These are phyloP conservation scores for Geophilus truncorum DNA, from an alignment of 2,888 invertebrate species.

Conservation along the genomic window DNA sequence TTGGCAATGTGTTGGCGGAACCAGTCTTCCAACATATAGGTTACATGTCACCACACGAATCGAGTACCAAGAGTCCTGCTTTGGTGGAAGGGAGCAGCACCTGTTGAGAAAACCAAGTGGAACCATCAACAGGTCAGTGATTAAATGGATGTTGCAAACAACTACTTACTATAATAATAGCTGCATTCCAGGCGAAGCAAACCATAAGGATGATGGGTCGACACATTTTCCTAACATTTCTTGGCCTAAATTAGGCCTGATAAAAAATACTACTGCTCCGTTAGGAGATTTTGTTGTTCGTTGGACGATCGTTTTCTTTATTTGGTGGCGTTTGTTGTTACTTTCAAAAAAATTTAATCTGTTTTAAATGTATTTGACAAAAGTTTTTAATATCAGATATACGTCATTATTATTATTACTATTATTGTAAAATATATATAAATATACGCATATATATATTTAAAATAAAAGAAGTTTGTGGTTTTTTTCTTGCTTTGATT, in stretches of 20 bases:
- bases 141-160: background rate
- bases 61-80: constrained; percentile 8
- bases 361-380: constrained; percentile 20
- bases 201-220: background rate
- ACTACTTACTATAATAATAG: background rate
- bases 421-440: constrained; percentile 1
- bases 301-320: constrained; percentile 13
- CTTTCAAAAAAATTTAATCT: background rate
- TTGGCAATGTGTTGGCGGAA: constrained; percentile 34
- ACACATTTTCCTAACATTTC: constrained; percentile 11
- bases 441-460: background rate
- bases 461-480: background rate
- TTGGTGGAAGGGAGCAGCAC: constrained; percentile 29
- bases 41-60: constrained; percentile 31
- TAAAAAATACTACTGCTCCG: constrained; percentile 22
- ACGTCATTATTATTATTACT: constrained; percentile 8
- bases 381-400: constrained; percentile 18
- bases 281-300: constrained; percentile 25
- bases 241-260: constrained; percentile 33
- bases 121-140: constrained; percentile 7
- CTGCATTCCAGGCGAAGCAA: constrained; percentile 4
- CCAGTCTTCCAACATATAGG: constrained; percentile 33
- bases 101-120: constrained; percentile 9
- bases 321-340: constrained; percentile 18
- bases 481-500: background rate